A percentile compares a stretch with the other conserved stretches of the same genome.
phyloP scores from a whole-genome alignment of 2,113 vertebrate genomes.

The Albula glossodonta region DNA sequence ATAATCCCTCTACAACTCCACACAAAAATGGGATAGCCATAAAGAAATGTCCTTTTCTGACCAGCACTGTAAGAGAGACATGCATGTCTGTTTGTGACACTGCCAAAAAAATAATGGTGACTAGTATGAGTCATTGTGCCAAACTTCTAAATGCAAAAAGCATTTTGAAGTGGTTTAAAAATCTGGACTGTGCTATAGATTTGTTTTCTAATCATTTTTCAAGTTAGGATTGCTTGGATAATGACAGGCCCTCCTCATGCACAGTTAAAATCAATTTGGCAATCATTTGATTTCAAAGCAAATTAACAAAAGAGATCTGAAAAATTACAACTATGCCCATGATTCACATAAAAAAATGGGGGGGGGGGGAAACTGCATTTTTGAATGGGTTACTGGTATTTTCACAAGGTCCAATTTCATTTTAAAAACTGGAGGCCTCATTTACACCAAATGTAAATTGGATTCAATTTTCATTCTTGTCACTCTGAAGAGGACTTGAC shows the following conservation, averaged over 20 bases:
- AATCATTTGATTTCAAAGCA: too few species aligned
- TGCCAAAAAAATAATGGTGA: too few species aligned
- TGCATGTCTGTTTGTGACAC: too few species aligned
- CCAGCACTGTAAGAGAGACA: not conserved
- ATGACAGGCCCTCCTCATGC: too few species aligned
- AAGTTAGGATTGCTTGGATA: too few species aligned
- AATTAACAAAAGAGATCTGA: too few species aligned
- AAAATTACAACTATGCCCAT: not conserved
- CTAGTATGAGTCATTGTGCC: too few species aligned
- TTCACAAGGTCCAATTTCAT: not conserved
- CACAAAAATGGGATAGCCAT: not conserved
- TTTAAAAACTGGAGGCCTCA: not conserved
- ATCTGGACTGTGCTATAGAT: too few species aligned
- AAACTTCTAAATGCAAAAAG: too few species aligned
- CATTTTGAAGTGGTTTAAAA: too few species aligned
- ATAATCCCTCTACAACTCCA: not conserved
- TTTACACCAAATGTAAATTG: constrained; percentile 11
- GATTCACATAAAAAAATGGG: not conserved
- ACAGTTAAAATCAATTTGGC: too few species aligned
- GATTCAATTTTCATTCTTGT: not conserved
- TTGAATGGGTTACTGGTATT: not conserved
- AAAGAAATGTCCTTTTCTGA: not conserved
- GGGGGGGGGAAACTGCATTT: not conserved
- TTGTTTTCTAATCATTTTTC: too few species aligned
- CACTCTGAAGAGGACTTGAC: not conserved